Conservation (phyloP, 2,888 invertebrate species). For the Pseudanteris insignis region DNA sequence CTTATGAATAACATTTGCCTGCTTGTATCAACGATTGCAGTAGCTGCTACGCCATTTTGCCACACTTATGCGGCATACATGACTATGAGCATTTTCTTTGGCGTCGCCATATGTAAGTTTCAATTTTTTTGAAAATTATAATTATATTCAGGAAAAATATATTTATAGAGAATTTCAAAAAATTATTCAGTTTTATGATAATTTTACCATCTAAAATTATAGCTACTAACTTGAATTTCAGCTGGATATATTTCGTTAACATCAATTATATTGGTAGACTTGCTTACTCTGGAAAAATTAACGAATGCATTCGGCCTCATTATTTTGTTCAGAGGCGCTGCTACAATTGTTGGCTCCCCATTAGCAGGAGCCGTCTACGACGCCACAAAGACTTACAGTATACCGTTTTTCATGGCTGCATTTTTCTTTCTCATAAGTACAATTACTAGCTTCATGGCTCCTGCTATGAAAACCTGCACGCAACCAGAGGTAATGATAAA, state of each 20-base stretch:
- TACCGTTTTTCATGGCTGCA: slow-evolving; percentile 93
- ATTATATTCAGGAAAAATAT: too few relatives aligned
- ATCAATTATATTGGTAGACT: slow-evolving; percentile 95
- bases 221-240: too few relatives aligned
- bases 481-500: slow-evolving; percentile 61
- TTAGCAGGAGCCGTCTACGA: slow-evolving; percentile 91
- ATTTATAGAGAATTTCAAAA: not conserved
- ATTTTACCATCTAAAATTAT: too few relatives aligned
- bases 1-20: slow-evolving; percentile 93
- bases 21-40: slow-evolving; percentile 86
- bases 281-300: slow-evolving; percentile 92
- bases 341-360: slow-evolving; percentile 87
- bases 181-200: not conserved
- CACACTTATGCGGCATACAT: slow-evolving; percentile 79
- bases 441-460: slow-evolving; percentile 84
- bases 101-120: slow-evolving; percentile 90
- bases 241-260: slow-evolving; percentile 98
- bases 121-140: too few relatives aligned
- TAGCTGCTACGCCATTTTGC: slow-evolving; percentile 86
- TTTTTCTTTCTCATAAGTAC: slow-evolving; percentile 87
- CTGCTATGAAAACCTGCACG: slow-evolving; percentile 73
- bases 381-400: slow-evolving; percentile 82
- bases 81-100: slow-evolving; percentile 86
- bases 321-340: slow-evolving; percentile 93
- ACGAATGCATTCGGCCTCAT: slow-evolving; percentile 97